These are phyloP conservation scores for Alethe diademata DNA, from an alignment of 2,113 vertebrate genomes.

Conservation along the genomic window DNA sequence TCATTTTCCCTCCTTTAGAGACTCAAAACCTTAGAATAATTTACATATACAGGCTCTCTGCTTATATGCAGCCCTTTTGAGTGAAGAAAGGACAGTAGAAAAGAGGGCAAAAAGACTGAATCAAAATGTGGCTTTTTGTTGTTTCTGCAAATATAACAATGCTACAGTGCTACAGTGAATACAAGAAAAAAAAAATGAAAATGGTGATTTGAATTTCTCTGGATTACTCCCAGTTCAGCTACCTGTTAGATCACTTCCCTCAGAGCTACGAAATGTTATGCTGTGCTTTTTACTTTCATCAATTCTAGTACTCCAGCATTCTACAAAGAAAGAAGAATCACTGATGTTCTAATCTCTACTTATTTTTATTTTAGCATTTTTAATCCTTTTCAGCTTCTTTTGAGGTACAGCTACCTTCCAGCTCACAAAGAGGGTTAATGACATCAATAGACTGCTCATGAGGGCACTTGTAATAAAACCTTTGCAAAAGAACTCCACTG, in stretches of 20 bases:
- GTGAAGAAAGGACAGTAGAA: background rate
- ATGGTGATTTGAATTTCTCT: background rate
- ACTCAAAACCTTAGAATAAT: background rate
- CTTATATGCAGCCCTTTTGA: background rate
- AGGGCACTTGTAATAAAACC: conserved; percentile 29
- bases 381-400: conserved; percentile 37
- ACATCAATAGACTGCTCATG: conserved; percentile 20
- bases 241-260: background rate
- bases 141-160: background rate
- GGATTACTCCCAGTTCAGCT: background rate
- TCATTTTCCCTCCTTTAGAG: background rate
- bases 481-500: background rate
- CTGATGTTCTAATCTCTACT: background rate
- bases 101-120: background rate
- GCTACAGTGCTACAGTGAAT: background rate
- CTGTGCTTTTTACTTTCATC: background rate
- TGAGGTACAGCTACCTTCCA: conserved; percentile 30
- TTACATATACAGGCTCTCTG: background rate
- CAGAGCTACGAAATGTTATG: background rate
- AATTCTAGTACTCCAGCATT: background rate
- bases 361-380: background rate
- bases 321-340: background rate
- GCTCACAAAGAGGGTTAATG: conserved; percentile 30
- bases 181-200: background rate
- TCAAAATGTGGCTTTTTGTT: background rate